Evolutionary conservation across 2,113 vertebrate species (phyloP).

Genomic region (Odontophorus gujanensis): DNA sequence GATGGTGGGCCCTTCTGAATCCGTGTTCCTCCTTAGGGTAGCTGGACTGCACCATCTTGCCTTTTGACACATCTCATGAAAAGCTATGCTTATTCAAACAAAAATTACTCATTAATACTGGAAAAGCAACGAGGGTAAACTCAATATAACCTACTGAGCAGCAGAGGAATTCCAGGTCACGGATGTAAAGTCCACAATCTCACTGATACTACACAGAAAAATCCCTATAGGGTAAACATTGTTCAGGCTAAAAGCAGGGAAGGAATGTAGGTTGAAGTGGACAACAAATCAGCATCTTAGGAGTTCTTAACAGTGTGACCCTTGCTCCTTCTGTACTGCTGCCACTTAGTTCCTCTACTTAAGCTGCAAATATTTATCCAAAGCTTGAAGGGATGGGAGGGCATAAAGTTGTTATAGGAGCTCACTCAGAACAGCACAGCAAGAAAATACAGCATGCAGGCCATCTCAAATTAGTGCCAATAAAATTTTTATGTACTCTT

Average conservation of each 20-base stretch:
- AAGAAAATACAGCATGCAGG: not conserved
- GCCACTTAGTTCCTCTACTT: not conserved
- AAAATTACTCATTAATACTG: not conserved
- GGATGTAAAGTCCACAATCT: not conserved
- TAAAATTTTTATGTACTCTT: constrained; percentile 7
- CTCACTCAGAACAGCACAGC: not conserved
- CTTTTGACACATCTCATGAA: not conserved
- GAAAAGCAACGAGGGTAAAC: not conserved
- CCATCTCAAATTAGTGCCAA: not conserved
- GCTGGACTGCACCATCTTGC: not conserved
- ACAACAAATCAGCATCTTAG: constrained; percentile 16
- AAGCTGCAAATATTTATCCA: not conserved
- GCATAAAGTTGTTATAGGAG: constrained; percentile 4
- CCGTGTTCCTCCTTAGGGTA: not conserved
- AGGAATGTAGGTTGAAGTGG: not conserved
- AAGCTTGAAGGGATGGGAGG: not conserved
- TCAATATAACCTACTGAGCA: not conserved
- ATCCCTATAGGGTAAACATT: not conserved
- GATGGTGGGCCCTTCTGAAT: not conserved
- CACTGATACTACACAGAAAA: not conserved
- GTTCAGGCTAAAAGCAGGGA: not conserved
- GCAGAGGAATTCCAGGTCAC: not conserved
- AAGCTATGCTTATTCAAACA: not conserved
- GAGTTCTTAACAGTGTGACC: not conserved
- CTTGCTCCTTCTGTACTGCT: not conserved